Evolutionary conservation across 2,797 vertebrate species (phyloP).

Genomic region (Diplodus sargus): DNA sequence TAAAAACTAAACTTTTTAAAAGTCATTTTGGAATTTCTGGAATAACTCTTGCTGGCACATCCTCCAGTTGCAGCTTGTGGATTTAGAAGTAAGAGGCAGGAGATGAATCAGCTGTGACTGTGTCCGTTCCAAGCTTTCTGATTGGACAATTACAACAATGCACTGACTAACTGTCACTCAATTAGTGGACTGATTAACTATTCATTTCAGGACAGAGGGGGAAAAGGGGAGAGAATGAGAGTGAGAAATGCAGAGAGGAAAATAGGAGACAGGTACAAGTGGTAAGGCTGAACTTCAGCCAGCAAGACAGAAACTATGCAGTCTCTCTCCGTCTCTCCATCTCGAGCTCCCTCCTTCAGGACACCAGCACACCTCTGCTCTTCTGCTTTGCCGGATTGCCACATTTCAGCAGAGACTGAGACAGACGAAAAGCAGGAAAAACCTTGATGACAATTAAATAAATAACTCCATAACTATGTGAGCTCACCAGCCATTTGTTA

Average conservation of each 20-base stretch:
- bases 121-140: conserved; percentile 83
- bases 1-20: conserved; percentile 60
- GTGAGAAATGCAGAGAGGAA: conserved; percentile 28
- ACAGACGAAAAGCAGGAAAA: conserved; percentile 55
- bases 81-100: conserved; percentile 73
- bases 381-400: conserved; percentile 31
- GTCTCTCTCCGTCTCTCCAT: conserved; percentile 12
- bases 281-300: conserved; percentile 64
- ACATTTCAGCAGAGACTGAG: conserved; percentile 35
- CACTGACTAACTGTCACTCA: conserved; percentile 84
- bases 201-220: conserved; percentile 79
- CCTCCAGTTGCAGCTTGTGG: conserved; percentile 77
- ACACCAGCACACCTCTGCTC: conserved; percentile 61
- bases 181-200: conserved; percentile 86
- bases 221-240: conserved; percentile 22
- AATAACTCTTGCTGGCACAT: conserved; percentile 74
- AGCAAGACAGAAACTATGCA: conserved; percentile 56
- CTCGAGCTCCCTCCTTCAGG: conserved; percentile 48
- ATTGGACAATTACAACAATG: conserved; percentile 88
- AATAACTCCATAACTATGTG: conserved; percentile 79
- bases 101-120: conserved; percentile 84
- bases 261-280: conserved; percentile 69
- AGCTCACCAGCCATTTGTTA: conserved; percentile 89
- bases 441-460: conserved; percentile 73
- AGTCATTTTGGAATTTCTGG: conserved; percentile 61